phyloP scores from a whole-genome alignment of 2,797 vertebrate genomes.

The Gymnothorax reevesii region DNA sequence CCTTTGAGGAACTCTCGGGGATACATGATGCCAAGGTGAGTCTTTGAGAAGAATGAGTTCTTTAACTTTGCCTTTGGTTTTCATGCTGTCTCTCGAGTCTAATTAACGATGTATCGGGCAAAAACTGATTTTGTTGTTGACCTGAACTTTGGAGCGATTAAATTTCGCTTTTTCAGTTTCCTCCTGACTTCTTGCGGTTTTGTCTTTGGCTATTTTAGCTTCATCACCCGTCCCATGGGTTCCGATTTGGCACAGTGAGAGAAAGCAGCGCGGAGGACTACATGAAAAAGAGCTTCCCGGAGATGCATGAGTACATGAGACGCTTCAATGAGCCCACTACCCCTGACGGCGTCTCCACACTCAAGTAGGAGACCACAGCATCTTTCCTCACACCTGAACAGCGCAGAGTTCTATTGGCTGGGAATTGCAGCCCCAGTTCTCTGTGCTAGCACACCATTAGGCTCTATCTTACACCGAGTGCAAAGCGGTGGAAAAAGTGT shows the following conservation, averaged over 20 bases:
- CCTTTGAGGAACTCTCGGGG: slow-evolving; percentile 89
- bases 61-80: neutral
- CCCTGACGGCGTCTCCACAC: slow-evolving; percentile 82
- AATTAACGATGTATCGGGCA: neutral
- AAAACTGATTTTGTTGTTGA: neutral
- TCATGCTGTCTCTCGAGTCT: neutral
- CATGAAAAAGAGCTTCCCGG: slow-evolving; percentile 95
- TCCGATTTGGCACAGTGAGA: slow-evolving; percentile 90
- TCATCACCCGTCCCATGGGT: slow-evolving; percentile 88
- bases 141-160: neutral
- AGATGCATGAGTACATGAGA: slow-evolving; percentile 91
- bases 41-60: neutral
- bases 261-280: slow-evolving; percentile 97
- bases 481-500: no score
- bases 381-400: neutral
- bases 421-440: neutral
- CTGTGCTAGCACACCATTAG: neutral
- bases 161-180: neutral
- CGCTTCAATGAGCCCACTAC: slow-evolving; percentile 89
- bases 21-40: slow-evolving; percentile 91
- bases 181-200: neutral
- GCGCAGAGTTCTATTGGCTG: neutral
- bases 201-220: slow-evolving; percentile 69
- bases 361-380: slow-evolving; percentile 77
- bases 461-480: no score